Base-by-base conservation (phyloP, 1,140 invertebrate genomes). In the Antheraea pernyi region DNA sequence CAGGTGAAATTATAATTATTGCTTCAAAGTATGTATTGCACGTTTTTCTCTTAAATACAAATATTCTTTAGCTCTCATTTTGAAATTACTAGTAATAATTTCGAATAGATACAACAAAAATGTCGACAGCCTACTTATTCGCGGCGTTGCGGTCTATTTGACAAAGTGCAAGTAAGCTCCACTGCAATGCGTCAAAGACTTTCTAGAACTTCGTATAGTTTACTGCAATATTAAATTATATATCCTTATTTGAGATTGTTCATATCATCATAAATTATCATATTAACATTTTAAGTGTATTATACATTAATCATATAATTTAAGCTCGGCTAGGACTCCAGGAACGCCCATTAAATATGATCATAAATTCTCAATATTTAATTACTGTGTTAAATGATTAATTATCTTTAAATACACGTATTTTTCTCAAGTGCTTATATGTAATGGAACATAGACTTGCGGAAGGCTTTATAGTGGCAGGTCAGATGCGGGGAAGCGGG, bases 381-480 rank as follows among this genome's bases (percentile, higher is more conserved):
- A 10, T 16, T 13, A 9, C 16, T 53, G 0, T 53, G 11, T 53
- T 53, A 53, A 53, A 53, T n/a, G 4, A n/a, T 6, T 16, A 53
- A 53, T 53, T 53, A n/a, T 16, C 46, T 13, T 53, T 16, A 53
- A 53, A 16, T 53, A 53, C 46, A 13, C 7, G 46, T 53, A 61
- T 19, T 61, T 73, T 72, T 22, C 59, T 36, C 8, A 11, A 63
- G 61, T 63, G 10, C 37, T 63, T 63, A 63, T 59, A 65, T 67
- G 71, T 61, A 69, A n/a, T 69, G 64, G 46, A 70, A 46, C 66
- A 53, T 67, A 75, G 72, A 69, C 63, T 81, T 80, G 80, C 81
- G 82, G 85, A 87, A 85, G 86, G 85, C 83, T 90, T 79, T 73
- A 76, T 36, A 22, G 74, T 19, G 68, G 73, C 76, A 67, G 77